These are phyloP conservation scores for Pinctada fucata DNA, from an alignment of 2,888 invertebrate species.

Conservation along the genomic window DNA sequence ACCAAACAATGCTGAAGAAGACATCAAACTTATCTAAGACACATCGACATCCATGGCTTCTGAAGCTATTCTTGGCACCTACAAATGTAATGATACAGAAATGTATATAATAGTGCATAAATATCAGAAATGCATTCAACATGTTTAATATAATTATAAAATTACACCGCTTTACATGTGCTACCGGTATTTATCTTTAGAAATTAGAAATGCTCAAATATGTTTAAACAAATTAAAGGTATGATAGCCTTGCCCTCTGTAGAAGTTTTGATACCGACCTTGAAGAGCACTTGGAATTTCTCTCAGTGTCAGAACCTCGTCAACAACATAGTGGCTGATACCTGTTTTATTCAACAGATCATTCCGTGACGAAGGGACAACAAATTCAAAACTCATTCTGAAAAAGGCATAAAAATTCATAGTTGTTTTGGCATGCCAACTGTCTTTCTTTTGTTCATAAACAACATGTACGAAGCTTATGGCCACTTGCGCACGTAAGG, in stretches of 20 bases:
- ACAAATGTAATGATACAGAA: neutral
- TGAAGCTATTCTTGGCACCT: constrained; percentile 66
- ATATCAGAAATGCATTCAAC: too few relatives aligned
- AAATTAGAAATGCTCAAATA: too few relatives aligned
- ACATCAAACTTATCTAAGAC: constrained; percentile 70
- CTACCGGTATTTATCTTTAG: too few relatives aligned
- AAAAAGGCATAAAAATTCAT: neutral
- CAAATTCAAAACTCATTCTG: constrained; percentile 72
- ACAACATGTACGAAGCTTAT: too few relatives aligned
- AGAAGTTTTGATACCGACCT: constrained; percentile 50
- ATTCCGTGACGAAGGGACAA: constrained; percentile 70
- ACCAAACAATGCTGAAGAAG: constrained; percentile 73
- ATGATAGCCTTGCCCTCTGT: too few relatives aligned
- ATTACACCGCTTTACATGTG: too few relatives aligned
- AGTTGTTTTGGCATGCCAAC: too few relatives aligned
- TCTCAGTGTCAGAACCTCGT: constrained; percentile 69
- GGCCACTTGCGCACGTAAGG: too few relatives aligned
- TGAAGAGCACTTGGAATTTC: constrained; percentile 68
- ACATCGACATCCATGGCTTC: constrained; percentile 59
- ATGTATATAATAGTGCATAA: too few relatives aligned
- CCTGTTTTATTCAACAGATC: constrained; percentile 69
- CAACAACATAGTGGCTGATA: constrained; percentile 73
- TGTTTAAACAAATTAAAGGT: too few relatives aligned
- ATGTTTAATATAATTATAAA: too few relatives aligned
- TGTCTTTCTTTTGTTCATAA: too few relatives aligned